Percentiles rank a stretch among this genome's conserved stretches.
Evolutionary conservation across 1,140 invertebrate genomes (phyloP).

Genomic region (Goniozus legneri): DNA sequence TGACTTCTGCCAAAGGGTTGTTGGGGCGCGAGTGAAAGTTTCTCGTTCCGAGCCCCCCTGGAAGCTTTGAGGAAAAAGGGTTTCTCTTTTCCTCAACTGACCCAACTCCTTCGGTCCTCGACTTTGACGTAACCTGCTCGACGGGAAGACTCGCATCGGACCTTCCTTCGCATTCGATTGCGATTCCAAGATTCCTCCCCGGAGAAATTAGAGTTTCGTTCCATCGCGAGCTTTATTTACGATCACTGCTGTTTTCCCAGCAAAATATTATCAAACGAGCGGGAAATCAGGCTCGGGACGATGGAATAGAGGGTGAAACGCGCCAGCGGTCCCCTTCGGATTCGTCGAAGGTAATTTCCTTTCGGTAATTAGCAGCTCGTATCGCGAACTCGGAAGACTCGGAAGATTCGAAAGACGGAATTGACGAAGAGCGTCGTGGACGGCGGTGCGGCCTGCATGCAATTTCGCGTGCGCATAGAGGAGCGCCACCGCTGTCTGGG

Average conservation of each 20-base stretch:
- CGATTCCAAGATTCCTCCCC: not conserved
- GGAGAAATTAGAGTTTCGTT: not conserved
- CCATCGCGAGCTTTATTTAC: no score
- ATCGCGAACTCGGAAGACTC: not conserved
- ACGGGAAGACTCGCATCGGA: no score
- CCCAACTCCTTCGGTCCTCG: constrained; percentile 14
- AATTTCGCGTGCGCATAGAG: not conserved
- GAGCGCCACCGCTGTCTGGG: not conserved
- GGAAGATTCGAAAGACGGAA: not conserved
- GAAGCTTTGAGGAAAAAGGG: constrained; percentile 29
- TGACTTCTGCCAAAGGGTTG: constrained; percentile 40
- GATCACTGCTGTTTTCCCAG: no score
- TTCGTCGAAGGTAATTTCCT: not conserved
- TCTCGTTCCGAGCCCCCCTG: constrained; percentile 39
- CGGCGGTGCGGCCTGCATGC: not conserved
- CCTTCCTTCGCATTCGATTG: no score
- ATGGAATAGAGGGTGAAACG: no score
- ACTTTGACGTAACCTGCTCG: not conserved
- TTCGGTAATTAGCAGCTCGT: not conserved
- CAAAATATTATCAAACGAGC: no score
- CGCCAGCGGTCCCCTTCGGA: no score
- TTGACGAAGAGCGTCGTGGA: not conserved
- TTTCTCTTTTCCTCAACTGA: constrained; percentile 17
- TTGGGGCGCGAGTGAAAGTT: constrained; percentile 49
- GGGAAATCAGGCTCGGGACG: no score